Evolutionary conservation across 2,113 vertebrate genomes (phyloP).

Genomic region (Plecotus auritus): DNA sequence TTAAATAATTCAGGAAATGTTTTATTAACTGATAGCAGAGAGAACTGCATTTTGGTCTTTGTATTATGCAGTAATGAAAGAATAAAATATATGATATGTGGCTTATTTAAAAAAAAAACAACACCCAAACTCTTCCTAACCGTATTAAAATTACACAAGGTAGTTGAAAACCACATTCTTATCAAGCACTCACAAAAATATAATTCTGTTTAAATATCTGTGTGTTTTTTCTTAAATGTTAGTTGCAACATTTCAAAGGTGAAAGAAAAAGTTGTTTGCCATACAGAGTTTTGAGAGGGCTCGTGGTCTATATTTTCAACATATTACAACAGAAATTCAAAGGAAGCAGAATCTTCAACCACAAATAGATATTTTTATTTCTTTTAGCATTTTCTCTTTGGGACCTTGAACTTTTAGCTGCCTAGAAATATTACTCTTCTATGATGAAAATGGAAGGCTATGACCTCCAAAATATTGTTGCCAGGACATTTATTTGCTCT

Average conservation of each 20-base stretch:
- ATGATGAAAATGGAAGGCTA: neutral
- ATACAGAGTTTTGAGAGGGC: conserved; percentile 4
- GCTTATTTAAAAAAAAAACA: conserved; percentile 54
- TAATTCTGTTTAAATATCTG: conserved; percentile 68
- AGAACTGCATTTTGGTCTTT: conserved; percentile 77
- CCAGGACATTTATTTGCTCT: neutral
- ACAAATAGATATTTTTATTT: conserved; percentile 35
- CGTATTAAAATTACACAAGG: conserved; percentile 74
- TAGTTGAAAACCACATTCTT: conserved; percentile 81
- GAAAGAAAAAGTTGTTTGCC: conserved; percentile 57
- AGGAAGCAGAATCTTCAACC: conserved; percentile 57
- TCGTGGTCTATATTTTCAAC: conserved; percentile 76
- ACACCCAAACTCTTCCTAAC: conserved; percentile 76
- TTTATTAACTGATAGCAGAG: conserved; percentile 84
- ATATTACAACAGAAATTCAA: conserved; percentile 71
- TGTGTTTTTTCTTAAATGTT: conserved; percentile 57
- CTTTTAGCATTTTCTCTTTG: neutral
- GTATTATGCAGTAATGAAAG: conserved; percentile 69
- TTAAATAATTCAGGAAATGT: conserved; percentile 84
- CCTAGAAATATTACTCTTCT: neutral
- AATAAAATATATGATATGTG: conserved; percentile 75
- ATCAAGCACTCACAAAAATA: conserved; percentile 75
- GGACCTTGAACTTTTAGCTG: neutral
- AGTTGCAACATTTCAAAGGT: conserved; percentile 63
- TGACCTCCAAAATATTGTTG: neutral